Evolutionary conservation across 2,888 invertebrate species (phyloP), one percentile per base, ranked within the genome.

Genomic region (Sicus ferrugineus): DNA sequence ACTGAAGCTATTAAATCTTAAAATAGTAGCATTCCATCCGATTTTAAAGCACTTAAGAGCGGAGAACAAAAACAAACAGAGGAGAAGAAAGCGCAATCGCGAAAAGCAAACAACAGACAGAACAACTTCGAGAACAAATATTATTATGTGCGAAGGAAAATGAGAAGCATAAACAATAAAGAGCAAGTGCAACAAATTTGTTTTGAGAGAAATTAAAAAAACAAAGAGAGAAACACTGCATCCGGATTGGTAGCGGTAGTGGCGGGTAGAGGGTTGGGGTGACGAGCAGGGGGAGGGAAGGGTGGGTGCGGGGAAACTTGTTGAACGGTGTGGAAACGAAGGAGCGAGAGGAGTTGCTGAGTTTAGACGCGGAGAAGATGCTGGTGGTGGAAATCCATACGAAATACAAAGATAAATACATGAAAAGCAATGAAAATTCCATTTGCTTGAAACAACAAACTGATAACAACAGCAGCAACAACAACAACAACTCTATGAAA

Each of bases 371-470:
- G n/a, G 46, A 62, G 21, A 42, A 46, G 38, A 62, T 46, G 52
- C 11, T 11, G 56, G 30, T 46, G 52, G 26, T 11, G 56, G 30
- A 56, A 56, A 28, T 56, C 23, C 23, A 11, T 52, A 26, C 26
- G 11, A 16, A 38, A 5, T 26, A 61, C 26, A 61, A 63, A 46
- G n/a, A 63, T 21, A 63, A 63, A 46, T 63, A 63, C 46, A 63
- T 63, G 30, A 63, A 64, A 64, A 31, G 34, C 52, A 64, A 64
- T 64, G 52, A 64, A 64, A 64, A 64, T 64, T 31, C 26, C 31
- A 42, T 61, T 61, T 61, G 42, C 61, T 61, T 42, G 26, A 23
- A 48, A 63, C 46, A 63, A 62, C 30, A 48, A n/a, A n/a, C n/a
- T n/a, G n/a, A n/a, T n/a, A n/a, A 6, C 28, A 46, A 28, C 62